Evolutionary conservation across 2,888 invertebrate genomes (phyloP), one percentile per base, ranked within the genome.

Genomic region (Agriopis leucophaearia): DNA sequence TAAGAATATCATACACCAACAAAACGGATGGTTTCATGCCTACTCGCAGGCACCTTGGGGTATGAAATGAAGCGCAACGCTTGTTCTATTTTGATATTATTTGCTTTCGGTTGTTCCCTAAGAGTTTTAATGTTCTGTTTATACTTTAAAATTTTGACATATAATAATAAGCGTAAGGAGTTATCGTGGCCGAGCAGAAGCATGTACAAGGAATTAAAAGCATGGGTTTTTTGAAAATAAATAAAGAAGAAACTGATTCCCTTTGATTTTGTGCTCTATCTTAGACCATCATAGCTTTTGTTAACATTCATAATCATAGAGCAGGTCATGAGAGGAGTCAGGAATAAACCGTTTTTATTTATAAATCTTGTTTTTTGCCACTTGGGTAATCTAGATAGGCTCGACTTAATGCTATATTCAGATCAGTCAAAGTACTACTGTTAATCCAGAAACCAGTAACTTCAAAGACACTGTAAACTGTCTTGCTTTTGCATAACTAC

Each of bases 1-100:
- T 85, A 88, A 87, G 87, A 88, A 91, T 89, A 90, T 88, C 88
- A 89, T 88, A 89, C 87, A 89, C 86, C 84, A 89, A 91, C 86
- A 89, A 88, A 83, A 82, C 84, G 87, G 82, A 89, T 80, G 79
- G 79, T 66, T 73, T 82, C 69, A 86, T 88, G 77, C 77, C 52
- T 12, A 16, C 9, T 55, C 15, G n/a, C 8, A 12, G 4, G 2
- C 12, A 47, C 9, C 5, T 27, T 27, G 1, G n/a, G n/a, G n/a
- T n/a, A n/a, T n/a, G n/a, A n/a, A n/a, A n/a, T n/a, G n/a, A n/a
- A n/a, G n/a, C n/a, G n/a, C n/a, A n/a, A n/a, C n/a, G n/a, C n/a
- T n/a, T n/a, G n/a, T n/a, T n/a, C n/a, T n/a, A n/a, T n/a, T n/a
- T n/a, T n/a, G n/a, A n/a, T n/a, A n/a, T n/a, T n/a, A n/a, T n/a